Evolutionary conservation across 1,140 invertebrate species (phyloP), one percentile per base, ranked within the genome.

Genomic region (Bombus confusus): DNA sequence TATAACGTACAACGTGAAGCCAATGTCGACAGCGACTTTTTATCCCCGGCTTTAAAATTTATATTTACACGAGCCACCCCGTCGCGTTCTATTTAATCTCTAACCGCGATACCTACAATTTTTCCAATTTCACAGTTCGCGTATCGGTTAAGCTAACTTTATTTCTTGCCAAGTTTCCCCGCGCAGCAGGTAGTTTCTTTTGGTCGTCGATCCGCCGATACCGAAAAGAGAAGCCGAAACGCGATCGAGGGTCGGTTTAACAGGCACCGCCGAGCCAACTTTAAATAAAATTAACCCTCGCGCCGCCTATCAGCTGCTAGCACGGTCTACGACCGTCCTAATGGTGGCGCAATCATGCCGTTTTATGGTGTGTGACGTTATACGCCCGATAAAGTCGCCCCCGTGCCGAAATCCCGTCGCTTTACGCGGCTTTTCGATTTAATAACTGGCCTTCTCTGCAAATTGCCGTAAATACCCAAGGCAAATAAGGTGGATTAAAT

Each of bases 261-360:
- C 47, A 43, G 76, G 39, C 59, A 12, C 37, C 6, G n/a, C 0
- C 9, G 52, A 52, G 2, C 25, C 13, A 68, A 68, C 25, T 64
- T 83, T 68, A 83, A 76, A 76, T 59, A 72, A 83, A 83, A 83
- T 68, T 83, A 68, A 83, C n/a, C 80, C 28, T 31, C 25, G 25
- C 59, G 66, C 18, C 31, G 34, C 34, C 18, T 62, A 62, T n/a
- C 59, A 62, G 41, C 25, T 28, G 28, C 66, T 34, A 66, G 18
- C 47, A 52, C 47, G 47, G 18, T 52, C 47, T 52, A 52, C 47
- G 47, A 52, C 47, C 47, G 6, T 22, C 47, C 47, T 52, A 76
- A 83, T 34, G 25, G 41, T 28, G 3, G 10, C 43, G 25, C 18
- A 52, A 47, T 80, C 77, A 64, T 9, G 15, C 10, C 22, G 43